These are phyloP conservation scores for Diadromus collaris DNA, from an alignment of 2,888 invertebrate species.

Conservation along the genomic window DNA sequence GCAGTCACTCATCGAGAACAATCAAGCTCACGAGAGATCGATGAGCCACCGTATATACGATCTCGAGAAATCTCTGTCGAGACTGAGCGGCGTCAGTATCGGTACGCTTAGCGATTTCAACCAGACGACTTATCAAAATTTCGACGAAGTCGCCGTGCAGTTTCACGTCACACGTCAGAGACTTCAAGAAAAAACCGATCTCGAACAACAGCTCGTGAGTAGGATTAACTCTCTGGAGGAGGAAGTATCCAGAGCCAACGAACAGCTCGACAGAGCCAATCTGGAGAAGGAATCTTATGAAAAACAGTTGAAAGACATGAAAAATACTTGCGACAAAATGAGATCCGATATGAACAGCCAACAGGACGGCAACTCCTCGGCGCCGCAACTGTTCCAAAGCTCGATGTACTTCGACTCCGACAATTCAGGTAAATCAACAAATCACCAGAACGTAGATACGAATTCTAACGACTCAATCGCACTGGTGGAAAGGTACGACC, in stretches of 20 bases:
- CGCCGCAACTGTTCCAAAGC: constrained; percentile 59
- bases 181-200: constrained; percentile 74
- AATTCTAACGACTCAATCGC: constrained; percentile 37
- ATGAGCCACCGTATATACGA: constrained; percentile 69
- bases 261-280: constrained; percentile 72
- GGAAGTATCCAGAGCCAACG: constrained; percentile 72
- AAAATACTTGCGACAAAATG: constrained; percentile 75
- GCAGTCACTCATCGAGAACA: constrained; percentile 74
- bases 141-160: constrained; percentile 74
- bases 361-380: constrained; percentile 50
- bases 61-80: constrained; percentile 73
- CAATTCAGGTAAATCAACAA: constrained; percentile 43
- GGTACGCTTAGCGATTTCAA: constrained; percentile 73
- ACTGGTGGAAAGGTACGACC: constrained; percentile 61
- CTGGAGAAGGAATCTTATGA: constrained; percentile 75
- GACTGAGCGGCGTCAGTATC: constrained; percentile 72
- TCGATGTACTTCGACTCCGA: constrained; percentile 60
- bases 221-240: constrained; percentile 82
- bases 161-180: constrained; percentile 72
- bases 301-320: constrained; percentile 77
- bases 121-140: constrained; percentile 75
- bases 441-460: constrained; percentile 41
- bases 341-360: constrained; percentile 64
- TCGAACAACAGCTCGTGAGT: constrained; percentile 81
- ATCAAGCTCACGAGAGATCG: constrained; percentile 70